Evolutionary conservation across 1,140 invertebrate genomes (phyloP).

Genomic region (Coenobita brevimanus): DNA sequence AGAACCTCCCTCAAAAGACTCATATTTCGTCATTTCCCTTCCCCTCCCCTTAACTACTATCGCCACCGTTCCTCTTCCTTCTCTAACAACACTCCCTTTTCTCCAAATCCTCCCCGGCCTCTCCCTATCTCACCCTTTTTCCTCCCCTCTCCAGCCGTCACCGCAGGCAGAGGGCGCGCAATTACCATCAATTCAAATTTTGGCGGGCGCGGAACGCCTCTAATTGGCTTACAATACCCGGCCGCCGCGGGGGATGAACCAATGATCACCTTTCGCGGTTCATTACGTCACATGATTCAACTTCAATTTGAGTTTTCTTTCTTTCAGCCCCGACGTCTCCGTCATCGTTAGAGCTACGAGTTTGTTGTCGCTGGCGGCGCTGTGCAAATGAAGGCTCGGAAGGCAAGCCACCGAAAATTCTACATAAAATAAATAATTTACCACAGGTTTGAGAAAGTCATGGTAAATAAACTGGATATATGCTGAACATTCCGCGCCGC

Average conservation of each 20-base stretch:
- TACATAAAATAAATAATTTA: too few relatives aligned
- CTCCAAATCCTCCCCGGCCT: neutral
- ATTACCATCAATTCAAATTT: conserved; percentile 65
- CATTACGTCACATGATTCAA: conserved; percentile 51
- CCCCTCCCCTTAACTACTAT: neutral
- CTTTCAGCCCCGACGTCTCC: neutral
- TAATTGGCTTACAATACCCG: conserved; percentile 54
- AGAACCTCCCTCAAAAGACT: neutral
- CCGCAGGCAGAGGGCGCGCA: conserved; percentile 44
- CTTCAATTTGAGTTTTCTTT: conserved; percentile 36
- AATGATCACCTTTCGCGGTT: conserved; percentile 58
- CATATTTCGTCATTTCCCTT: neutral
- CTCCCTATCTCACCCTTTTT: too few relatives aligned
- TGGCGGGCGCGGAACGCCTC: conserved; percentile 42
- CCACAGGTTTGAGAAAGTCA: too few relatives aligned
- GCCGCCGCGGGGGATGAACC: conserved; percentile 43
- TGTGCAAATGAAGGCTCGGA: too few relatives aligned
- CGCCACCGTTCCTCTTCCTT: neutral
- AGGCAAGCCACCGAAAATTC: too few relatives aligned
- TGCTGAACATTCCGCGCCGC: too few relatives aligned
- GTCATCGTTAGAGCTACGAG: too few relatives aligned
- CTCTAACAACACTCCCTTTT: neutral
- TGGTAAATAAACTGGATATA: too few relatives aligned
- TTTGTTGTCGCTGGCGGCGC: too few relatives aligned
- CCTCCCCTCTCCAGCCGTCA: conserved; percentile 9